Conservation (phyloP, 2,113 vertebrate genomes). For the Galbula dea region DNA sequence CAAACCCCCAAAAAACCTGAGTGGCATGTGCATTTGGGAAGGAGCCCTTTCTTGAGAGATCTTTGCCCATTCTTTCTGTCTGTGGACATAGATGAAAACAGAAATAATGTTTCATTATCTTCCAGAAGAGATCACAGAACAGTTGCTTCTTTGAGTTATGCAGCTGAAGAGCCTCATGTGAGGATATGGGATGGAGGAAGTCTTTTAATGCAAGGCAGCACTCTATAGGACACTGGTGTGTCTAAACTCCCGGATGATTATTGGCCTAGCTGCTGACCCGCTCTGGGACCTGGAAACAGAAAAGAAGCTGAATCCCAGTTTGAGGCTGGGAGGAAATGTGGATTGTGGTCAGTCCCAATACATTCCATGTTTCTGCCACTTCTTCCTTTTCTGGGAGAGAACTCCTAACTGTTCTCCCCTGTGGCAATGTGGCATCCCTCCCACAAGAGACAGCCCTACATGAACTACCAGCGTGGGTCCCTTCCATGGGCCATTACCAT, state of each 20-base stretch:
- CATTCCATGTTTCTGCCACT: too few species aligned
- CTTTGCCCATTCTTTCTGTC: neutral
- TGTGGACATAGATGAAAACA: neutral
- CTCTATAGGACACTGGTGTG: neutral
- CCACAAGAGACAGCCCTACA: too few species aligned
- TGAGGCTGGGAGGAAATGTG: neutral
- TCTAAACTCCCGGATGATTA: neutral
- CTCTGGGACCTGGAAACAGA: neutral
- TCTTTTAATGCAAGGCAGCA: neutral
- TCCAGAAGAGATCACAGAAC: neutral
- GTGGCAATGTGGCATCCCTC: too few species aligned
- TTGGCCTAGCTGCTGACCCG: neutral
- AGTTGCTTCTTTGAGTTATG: neutral
- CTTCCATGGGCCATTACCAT: too few species aligned
- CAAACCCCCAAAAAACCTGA: fast-evolving
- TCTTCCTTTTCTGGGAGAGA: too few species aligned
- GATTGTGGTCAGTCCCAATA: too few species aligned
- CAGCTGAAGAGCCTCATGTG: neutral
- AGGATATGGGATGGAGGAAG: neutral
- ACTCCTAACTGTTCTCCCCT: too few species aligned
- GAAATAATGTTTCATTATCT: neutral
- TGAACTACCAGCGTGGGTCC: too few species aligned
- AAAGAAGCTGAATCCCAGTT: neutral
- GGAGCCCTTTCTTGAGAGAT: neutral
- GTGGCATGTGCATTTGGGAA: neutral